Percentiles rank a stretch among this genome's conserved stretches.
Conservation (phyloP, 2,113 vertebrate species). For the Leiothrix lutea region DNA sequence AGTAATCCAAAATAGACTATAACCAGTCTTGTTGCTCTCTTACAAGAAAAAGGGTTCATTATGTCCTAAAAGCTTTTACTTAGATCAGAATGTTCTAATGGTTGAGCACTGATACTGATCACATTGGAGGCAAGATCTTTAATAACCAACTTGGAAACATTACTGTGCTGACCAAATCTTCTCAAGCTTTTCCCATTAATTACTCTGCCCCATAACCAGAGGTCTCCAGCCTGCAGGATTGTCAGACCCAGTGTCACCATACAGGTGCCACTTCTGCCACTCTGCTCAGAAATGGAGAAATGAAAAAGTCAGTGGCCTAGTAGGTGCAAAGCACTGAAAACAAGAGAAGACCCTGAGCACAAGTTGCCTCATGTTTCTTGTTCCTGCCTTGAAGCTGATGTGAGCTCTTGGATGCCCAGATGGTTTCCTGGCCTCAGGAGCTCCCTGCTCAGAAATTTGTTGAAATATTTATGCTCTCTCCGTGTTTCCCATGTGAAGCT, state of each 20-base stretch:
- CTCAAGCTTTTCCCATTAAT: background rate
- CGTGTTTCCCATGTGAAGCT: fast-evolving
- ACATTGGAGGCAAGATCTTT: background rate
- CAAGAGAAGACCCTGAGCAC: background rate
- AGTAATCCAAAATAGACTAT: background rate
- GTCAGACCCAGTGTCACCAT: background rate
- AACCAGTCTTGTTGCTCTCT: background rate
- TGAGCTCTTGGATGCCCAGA: background rate
- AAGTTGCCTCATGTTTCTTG: background rate
- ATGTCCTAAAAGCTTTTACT: background rate
- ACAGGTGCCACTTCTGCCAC: background rate
- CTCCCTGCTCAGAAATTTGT: background rate
- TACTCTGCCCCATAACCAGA: background rate
- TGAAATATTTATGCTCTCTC: background rate
- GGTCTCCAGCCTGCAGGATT: background rate
- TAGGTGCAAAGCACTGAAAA: background rate
- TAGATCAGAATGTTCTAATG: background rate
- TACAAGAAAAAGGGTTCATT: background rate
- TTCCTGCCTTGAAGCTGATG: background rate
- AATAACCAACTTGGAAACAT: background rate
- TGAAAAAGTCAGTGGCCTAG: background rate
- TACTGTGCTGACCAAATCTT: background rate
- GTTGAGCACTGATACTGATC: background rate
- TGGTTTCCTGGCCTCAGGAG: background rate
- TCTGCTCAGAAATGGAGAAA: background rate